Evolutionary conservation across 2,797 vertebrate species (phyloP), one percentile per base, ranked within the genome.

Genomic region (Enteromius trimaculatus): DNA sequence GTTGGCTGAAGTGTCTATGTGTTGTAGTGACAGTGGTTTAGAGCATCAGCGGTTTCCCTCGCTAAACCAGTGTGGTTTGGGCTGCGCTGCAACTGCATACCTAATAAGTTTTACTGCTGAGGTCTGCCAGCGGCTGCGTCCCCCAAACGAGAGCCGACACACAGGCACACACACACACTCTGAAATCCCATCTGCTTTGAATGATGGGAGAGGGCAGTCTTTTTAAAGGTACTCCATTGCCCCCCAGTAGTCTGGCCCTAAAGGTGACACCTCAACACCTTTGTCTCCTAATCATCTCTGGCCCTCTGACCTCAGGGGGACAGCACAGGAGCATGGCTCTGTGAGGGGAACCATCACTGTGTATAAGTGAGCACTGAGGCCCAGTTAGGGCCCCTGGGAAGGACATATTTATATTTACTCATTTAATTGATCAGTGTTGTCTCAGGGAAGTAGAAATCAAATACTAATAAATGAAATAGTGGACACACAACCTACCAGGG

Each of bases 251-350:
- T 81, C 37, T 88, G 77, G 65, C 85, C 81, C 91, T 91, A 76
- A 91, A 23, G 92, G 93, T 94, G 92, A 94, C 91, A 93, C 92
- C 92, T 92, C 88, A 91, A 92, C 92, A 93, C 92, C 89, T 93
- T 90, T 89, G 87, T 85, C 87, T 87, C 89, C 89, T 92, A 93
- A 94, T 92, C 91, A 89, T 88, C 86, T 86, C 72, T 90, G 86
- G 90, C 91, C 88, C 86, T 87, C 76, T 93, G 92, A 93, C 92
- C 91, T 88, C 88, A 85, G 86, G 88, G 89, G 90, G 89, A 90
- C 90, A 16, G 26, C 71, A 49, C 77, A 53, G 19, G 68, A 75
- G 74, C 70, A 53, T 49, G 83, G 60, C 68, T 53, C 3, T 51
- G 21, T 13, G 75, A 58, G 66, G 77, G 70, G 44, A 66, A 29